A percentile compares a stretch with the other conserved stretches of the same genome.
Conservation (phyloP, 2,113 vertebrate genomes). For the Halichoeres trimaculatus region DNA sequence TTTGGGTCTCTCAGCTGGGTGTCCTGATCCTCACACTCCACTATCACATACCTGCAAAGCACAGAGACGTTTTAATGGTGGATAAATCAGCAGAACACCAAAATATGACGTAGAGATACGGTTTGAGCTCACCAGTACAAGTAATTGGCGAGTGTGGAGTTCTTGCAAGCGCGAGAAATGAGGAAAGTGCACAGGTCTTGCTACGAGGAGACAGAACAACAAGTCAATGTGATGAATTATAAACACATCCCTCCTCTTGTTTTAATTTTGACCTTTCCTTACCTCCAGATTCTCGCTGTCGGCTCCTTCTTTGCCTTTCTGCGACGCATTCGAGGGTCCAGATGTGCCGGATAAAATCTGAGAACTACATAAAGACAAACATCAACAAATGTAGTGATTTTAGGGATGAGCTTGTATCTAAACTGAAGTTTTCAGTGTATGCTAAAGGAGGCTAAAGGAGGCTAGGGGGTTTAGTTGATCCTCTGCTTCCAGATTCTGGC, state of each 20-base stretch:
- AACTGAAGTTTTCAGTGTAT: not conserved
- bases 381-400: not conserved
- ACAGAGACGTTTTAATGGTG: not conserved
- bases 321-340: conserved; percentile 81
- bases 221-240: not conserved
- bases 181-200: conserved; percentile 98
- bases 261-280: conserved; percentile 31
- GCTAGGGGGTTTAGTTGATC: not conserved
- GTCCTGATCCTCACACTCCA: conserved; percentile 98
- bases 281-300: conserved; percentile 94
- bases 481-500: conserved; percentile 10
- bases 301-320: conserved; percentile 89
- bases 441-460: too few species aligned
- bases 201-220: conserved; percentile 75
- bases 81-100: not conserved
- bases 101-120: not conserved
- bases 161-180: conserved; percentile 98
- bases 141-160: conserved; percentile 97
- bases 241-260: too few species aligned
- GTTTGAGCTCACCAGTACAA: conserved; percentile 91
- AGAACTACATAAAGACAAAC: conserved; percentile 81
- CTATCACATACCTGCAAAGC: conserved; percentile 93
- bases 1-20: conserved; percentile 97
- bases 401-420: not conserved
- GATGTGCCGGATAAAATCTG: conserved; percentile 87